Evolutionary conservation across 2,888 invertebrate genomes (phyloP).

Genomic region (Campopleginae sp.): DNA sequence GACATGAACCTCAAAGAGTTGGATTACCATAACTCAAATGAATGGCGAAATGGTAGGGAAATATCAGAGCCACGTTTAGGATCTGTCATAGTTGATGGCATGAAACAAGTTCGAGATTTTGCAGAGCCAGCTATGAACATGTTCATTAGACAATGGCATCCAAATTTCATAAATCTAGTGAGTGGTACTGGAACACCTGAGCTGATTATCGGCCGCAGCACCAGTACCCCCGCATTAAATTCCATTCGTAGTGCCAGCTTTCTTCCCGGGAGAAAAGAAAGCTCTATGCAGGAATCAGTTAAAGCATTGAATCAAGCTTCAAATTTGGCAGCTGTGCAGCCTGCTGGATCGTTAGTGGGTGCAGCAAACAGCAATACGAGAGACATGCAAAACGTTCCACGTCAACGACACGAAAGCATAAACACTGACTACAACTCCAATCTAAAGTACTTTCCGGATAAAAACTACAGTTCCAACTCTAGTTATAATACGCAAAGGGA

Average conservation of each 20-base stretch:
- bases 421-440: constrained; percentile 53
- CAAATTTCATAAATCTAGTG: constrained; percentile 35
- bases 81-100: neutral
- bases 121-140: constrained; percentile 34
- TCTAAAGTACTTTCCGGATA: constrained; percentile 29
- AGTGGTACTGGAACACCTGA: constrained; percentile 26
- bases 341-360: constrained; percentile 17
- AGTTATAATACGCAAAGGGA: constrained; percentile 40
- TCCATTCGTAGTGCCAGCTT: constrained; percentile 23
- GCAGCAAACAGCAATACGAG: constrained; percentile 29
- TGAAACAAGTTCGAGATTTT: constrained; percentile 9
- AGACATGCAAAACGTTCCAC: constrained; percentile 4
- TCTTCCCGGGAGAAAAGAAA: constrained; percentile 18
- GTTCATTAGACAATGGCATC: constrained; percentile 51
- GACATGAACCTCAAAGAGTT: constrained; percentile 43
- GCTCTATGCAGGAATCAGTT: constrained; percentile 3
- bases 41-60: constrained; percentile 5
- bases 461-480: constrained; percentile 49
- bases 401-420: constrained; percentile 20
- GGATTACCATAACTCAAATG: constrained; percentile 24
- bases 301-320: constrained; percentile 27
- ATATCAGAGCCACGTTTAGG: neutral
- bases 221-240: constrained; percentile 47
- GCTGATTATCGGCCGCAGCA: constrained; percentile 37
- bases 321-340: constrained; percentile 27